Conservation (phyloP, 2,888 invertebrate genomes). For the Agriopis leucophaearia region DNA sequence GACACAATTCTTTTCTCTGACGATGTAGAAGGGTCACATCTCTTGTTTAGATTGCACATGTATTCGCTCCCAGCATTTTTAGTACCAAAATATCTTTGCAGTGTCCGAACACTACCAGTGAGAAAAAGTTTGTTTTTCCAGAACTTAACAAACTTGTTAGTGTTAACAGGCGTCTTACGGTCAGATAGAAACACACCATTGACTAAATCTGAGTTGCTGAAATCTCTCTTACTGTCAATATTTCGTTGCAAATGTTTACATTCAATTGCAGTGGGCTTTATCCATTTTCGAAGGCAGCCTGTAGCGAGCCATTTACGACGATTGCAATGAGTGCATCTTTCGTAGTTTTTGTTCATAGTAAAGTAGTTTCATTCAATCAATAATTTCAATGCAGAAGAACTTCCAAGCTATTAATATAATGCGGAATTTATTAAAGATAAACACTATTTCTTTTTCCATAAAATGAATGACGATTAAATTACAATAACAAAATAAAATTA, state of each 20-base stretch:
- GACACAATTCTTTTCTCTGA: conserved; percentile 61
- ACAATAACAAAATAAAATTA: background rate
- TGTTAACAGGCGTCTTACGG: conserved; percentile 69
- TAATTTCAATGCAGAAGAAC: conserved; percentile 1
- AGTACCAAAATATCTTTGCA: conserved; percentile 78
- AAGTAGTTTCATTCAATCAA: background rate
- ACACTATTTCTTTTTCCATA: background rate
- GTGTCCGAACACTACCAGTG: conserved; percentile 76
- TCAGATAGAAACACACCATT: conserved; percentile 77
- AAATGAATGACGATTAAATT: background rate
- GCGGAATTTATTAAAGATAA: background rate
- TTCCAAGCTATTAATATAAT: background rate
- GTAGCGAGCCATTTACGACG: conserved; percentile 81
- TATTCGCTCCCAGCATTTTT: conserved; percentile 70
- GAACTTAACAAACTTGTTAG: conserved; percentile 80
- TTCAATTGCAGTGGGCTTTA: conserved; percentile 76
- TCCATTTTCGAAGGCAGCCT: conserved; percentile 82
- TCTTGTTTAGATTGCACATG: conserved; percentile 67
- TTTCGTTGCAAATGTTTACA: conserved; percentile 83
- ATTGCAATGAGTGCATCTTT: conserved; percentile 80
- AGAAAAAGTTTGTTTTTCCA: conserved; percentile 82
- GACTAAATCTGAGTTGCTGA: conserved; percentile 74
- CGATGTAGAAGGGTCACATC: conserved; percentile 67
- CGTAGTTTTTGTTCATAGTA: conserved; percentile 80
- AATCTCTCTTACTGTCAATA: conserved; percentile 79